Percentiles rank a stretch among this genome's conserved stretches.
phyloP scores from a whole-genome alignment of 2,113 vertebrate species.

The Gymnorhina tibicen region DNA sequence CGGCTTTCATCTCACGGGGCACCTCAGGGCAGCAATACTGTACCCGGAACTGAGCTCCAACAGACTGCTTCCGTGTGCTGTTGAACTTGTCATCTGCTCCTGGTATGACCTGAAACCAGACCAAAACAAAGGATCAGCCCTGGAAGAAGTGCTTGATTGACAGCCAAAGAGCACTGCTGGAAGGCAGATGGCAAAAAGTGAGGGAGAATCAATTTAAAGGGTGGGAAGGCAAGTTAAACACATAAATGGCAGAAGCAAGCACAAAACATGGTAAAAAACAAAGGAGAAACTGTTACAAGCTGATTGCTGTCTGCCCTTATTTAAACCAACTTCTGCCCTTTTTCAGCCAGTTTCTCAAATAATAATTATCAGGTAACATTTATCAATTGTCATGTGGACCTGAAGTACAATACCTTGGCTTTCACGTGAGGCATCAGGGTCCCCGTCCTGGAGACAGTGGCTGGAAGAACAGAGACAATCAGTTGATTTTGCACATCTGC shows the following conservation, averaged over 20 bases:
- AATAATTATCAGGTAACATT: not conserved
- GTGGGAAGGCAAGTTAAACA: not conserved
- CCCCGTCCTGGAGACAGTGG: slow-evolving; percentile 74
- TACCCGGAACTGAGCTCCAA: slow-evolving; percentile 79
- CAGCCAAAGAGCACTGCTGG: not conserved
- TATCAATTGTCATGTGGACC: not conserved
- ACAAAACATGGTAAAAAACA: not conserved
- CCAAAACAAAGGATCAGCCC: not conserved
- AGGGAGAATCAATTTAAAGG: not conserved
- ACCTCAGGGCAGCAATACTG: not conserved
- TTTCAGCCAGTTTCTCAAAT: not conserved
- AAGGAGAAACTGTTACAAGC: not conserved
- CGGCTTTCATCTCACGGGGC: not conserved
- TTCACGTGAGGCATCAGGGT: slow-evolving; percentile 72
- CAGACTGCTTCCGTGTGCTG: slow-evolving; percentile 75
- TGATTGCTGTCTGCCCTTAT: not conserved
- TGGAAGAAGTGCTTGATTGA: not conserved
- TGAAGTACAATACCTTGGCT: slow-evolving; percentile 63
- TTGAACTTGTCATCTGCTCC: slow-evolving; percentile 69
- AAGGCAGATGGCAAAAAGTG: not conserved
- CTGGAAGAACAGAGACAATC: slow-evolving; percentile 49
- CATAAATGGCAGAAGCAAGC: not conserved
- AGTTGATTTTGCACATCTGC: not conserved
- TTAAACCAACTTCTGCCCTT: not conserved
- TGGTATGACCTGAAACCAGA: slow-evolving; percentile 6